These are phyloP conservation scores for Harmothoe impar DNA, from an alignment of 2,888 invertebrate genomes.

Conservation along the genomic window DNA sequence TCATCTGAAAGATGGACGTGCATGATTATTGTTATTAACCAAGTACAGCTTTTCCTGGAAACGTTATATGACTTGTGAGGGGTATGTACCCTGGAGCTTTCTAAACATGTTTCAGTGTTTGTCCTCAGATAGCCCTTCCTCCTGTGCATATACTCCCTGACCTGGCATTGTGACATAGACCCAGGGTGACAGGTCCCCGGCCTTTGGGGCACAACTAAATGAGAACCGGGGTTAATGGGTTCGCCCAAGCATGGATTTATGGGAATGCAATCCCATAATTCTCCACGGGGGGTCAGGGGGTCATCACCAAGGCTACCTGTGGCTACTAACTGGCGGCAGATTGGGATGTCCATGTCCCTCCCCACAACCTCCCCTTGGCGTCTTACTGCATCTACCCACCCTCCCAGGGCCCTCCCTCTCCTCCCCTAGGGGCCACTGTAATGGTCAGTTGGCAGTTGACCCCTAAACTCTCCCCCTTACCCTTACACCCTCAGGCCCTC, in stretches of 20 bases:
- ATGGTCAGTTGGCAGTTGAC: neutral
- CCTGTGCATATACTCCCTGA: neutral
- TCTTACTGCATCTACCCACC: neutral
- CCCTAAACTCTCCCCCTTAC: neutral
- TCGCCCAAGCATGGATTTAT: neutral
- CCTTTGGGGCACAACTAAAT: neutral
- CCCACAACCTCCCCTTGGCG: neutral
- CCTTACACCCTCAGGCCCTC: neutral
- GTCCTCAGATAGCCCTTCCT: too few species aligned
- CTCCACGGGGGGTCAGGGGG: neutral
- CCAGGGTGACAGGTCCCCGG: neutral
- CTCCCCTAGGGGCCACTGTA: neutral
- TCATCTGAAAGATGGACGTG: too few species aligned
- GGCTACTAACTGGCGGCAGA: neutral
- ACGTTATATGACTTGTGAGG: too few species aligned
- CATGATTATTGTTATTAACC: too few species aligned
- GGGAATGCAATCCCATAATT: constrained; percentile 27
- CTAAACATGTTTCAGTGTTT: too few species aligned
- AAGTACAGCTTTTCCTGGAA: too few species aligned
- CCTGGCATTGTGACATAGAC: neutral
- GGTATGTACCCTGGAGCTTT: too few species aligned
- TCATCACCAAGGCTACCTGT: constrained; percentile 34
- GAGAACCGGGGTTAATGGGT: constrained; percentile 38
- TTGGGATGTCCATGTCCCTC: constrained; percentile 15
- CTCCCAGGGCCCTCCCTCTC: neutral